Evolutionary conservation across 2,888 invertebrate genomes (phyloP).

Genomic region (Nomada lathburiana): DNA sequence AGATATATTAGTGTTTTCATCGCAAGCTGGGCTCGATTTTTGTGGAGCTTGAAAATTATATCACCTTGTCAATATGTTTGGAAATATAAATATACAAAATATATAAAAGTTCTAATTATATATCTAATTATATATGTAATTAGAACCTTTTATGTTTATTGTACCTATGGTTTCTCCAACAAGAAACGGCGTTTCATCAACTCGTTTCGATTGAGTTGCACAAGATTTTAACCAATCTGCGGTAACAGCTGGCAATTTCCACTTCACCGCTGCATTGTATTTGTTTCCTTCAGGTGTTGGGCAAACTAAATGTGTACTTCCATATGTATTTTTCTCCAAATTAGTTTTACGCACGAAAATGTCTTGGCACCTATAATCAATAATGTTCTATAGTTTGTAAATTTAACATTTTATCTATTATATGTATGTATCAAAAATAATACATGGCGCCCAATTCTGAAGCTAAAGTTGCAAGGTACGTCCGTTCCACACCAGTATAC

Average conservation of each 20-base stretch:
- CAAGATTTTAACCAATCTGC: conserved; percentile 92
- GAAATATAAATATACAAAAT: not conserved
- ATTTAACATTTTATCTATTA: not conserved
- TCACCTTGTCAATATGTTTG: conserved; percentile 1
- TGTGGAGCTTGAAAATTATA: conserved; percentile 61
- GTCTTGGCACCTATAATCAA: conserved; percentile 86
- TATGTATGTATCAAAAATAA: conserved; percentile 14
- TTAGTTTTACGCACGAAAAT: conserved; percentile 88
- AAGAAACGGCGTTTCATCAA: conserved; percentile 86
- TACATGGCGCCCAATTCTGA: conserved; percentile 85
- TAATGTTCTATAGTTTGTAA: not conserved
- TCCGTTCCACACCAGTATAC: conserved; percentile 90
- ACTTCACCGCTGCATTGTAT: conserved; percentile 92
- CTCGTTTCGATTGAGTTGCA: conserved; percentile 85
- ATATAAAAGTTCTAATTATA: not conserved
- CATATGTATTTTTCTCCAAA: conserved; percentile 85
- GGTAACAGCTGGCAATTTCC: conserved; percentile 93
- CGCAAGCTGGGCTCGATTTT: conserved; percentile 23
- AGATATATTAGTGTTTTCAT: conserved; percentile 13
- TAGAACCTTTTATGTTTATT: not conserved
- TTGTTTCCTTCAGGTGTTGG: conserved; percentile 91
- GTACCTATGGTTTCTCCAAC: conserved; percentile 86
- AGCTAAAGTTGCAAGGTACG: conserved; percentile 90
- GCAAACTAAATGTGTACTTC: conserved; percentile 93
- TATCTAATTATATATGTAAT: not conserved